phyloP scores from a whole-genome alignment of 1,140 invertebrate species.

The Euglossa dilemma region DNA sequence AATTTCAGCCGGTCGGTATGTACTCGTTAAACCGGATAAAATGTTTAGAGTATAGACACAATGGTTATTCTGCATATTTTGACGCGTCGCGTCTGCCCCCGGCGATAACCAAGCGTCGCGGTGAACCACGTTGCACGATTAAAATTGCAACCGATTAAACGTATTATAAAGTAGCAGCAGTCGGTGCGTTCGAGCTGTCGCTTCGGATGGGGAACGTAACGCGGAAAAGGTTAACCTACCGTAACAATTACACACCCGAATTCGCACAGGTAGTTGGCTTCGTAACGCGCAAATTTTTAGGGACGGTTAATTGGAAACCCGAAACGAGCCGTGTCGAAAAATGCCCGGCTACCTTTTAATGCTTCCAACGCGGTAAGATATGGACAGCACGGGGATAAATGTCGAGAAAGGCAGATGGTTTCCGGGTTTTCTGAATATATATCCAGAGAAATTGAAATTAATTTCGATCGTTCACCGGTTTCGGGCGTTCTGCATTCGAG shows the following conservation, averaged over 20 bases:
- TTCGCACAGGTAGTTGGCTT: neutral
- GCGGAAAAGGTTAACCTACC: constrained; percentile 20
- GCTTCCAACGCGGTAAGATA: neutral
- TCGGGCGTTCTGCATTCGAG: no score
- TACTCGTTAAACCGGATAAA: constrained; percentile 45
- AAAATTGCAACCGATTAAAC: constrained; percentile 48
- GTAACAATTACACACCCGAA: constrained; percentile 29
- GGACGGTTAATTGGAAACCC: neutral
- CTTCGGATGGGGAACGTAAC: neutral
- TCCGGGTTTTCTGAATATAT: no score
- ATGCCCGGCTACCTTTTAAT: neutral
- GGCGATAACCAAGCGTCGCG: constrained; percentile 33
- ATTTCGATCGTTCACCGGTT: no score
- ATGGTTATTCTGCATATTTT: constrained; percentile 34
- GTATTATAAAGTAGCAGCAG: constrained; percentile 33
- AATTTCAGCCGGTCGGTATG: constrained; percentile 10
- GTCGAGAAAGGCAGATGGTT: no score
- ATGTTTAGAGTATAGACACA: constrained; percentile 32
- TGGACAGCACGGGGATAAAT: no score
- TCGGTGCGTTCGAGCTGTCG: neutral
- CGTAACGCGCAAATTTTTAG: neutral
- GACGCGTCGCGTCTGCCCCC: constrained; percentile 16
- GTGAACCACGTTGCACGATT: constrained; percentile 41
- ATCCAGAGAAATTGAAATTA: no score
- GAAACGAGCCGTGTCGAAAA: constrained; percentile 16